Percentiles rank a stretch among this genome's conserved stretches.
These are phyloP conservation scores for Trypoxylon attenuatum DNA, from an alignment of 2,888 invertebrate genomes.

Conservation along the genomic window DNA sequence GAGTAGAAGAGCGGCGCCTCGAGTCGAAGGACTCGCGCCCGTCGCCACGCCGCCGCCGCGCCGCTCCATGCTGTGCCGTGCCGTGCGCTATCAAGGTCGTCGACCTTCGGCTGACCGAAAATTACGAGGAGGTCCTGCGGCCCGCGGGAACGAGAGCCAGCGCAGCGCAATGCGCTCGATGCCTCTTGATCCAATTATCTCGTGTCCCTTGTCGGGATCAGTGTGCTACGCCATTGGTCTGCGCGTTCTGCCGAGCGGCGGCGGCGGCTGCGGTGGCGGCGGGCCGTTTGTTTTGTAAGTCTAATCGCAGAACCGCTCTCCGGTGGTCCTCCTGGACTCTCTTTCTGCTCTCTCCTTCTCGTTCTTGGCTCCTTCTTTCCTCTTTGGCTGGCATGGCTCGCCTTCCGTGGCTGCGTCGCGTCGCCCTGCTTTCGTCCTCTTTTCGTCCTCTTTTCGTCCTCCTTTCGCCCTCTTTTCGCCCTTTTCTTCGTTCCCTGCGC, in stretches of 20 bases:
- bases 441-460: conserved; percentile 24
- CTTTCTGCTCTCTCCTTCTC: conserved; percentile 48
- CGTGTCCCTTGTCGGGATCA: conserved; percentile 72
- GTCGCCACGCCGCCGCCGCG: no score
- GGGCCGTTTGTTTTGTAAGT: conserved; percentile 75
- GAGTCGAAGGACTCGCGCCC: no score
- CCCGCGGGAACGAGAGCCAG: neutral
- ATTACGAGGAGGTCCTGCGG: conserved; percentile 51
- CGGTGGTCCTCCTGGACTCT: conserved; percentile 69
- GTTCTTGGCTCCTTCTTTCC: conserved; percentile 21
- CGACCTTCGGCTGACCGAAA: conserved; percentile 61
- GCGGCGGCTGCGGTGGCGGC: conserved; percentile 56
- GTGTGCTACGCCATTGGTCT: conserved; percentile 72
- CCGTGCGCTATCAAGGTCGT: conserved; percentile 50
- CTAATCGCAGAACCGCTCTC: conserved; percentile 74
- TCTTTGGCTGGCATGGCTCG: conserved; percentile 12
- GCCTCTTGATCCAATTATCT: conserved; percentile 73
- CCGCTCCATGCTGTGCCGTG: no score
- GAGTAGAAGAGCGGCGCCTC: no score
- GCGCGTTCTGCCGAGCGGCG: conserved; percentile 49
- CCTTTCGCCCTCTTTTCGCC: conserved; percentile 33
- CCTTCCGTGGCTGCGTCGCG: conserved; percentile 11
- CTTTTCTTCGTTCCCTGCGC: conserved; percentile 52
- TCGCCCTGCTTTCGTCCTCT: conserved; percentile 22
- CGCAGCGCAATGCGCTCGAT: conserved; percentile 44